A percentile compares a stretch with the other conserved stretches of the same genome.
Conservation (phyloP, 1,140 invertebrate genomes). For the Diabrotica undecimpunctata region DNA sequence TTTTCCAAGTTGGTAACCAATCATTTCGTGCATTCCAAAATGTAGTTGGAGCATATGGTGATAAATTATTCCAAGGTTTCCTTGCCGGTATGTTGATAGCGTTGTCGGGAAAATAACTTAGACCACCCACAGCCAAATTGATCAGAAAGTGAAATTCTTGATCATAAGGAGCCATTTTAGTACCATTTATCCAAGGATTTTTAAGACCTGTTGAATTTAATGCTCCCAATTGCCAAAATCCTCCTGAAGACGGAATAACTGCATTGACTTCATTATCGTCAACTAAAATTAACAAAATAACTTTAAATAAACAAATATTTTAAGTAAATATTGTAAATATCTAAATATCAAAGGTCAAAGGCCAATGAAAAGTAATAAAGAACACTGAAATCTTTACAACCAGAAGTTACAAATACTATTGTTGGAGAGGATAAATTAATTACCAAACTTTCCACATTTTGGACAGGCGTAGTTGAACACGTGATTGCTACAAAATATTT, state of each 20-base stretch:
- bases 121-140: slow-evolving; percentile 48
- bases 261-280: slow-evolving; percentile 32
- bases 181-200: slow-evolving; percentile 46
- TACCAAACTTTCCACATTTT: too few relatives aligned
- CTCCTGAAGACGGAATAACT: slow-evolving; percentile 17
- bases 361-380: too few relatives aligned
- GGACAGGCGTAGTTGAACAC: too few relatives aligned
- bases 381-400: too few relatives aligned
- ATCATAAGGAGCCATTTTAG: slow-evolving; percentile 55
- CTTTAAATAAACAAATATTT: too few relatives aligned
- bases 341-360: too few relatives aligned
- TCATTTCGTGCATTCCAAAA: slow-evolving; percentile 50
- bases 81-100: slow-evolving; percentile 31
- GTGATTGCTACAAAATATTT: too few relatives aligned
- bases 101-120: slow-evolving; percentile 50
- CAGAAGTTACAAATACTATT: too few relatives aligned
- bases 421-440: too few relatives aligned
- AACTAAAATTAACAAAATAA: not conserved
- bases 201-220: slow-evolving; percentile 14
- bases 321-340: too few relatives aligned
- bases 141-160: slow-evolving; percentile 63
- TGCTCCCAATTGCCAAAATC: slow-evolving; percentile 31
- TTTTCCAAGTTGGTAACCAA: slow-evolving; percentile 54
- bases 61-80: slow-evolving; percentile 52
- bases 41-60: slow-evolving; percentile 38